phyloP scores from a whole-genome alignment of 1,140 invertebrate species.

The Drosophila azteca region DNA sequence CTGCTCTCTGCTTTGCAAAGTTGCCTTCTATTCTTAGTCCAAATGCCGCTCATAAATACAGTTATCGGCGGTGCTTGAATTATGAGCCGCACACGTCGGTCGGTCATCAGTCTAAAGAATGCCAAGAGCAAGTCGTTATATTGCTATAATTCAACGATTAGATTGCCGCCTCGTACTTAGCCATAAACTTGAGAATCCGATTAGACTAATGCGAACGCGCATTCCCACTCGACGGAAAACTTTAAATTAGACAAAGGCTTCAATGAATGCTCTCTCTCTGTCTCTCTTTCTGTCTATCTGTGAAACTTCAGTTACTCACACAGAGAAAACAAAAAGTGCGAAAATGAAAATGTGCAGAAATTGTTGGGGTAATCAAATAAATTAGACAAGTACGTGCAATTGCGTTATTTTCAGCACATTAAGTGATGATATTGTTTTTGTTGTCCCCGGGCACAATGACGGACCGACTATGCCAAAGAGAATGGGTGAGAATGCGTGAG shows the following conservation, averaged over 20 bases:
- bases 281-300: neutral
- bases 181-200: slow-evolving; percentile 43
- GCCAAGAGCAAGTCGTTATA: neutral
- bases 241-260: slow-evolving; percentile 26
- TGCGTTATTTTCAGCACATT: slow-evolving; percentile 77
- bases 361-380: slow-evolving; percentile 75
- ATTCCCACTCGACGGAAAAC: neutral
- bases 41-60: slow-evolving; percentile 19
- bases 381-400: slow-evolving; percentile 78
- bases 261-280: neutral
- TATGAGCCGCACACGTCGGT: slow-evolving; percentile 21
- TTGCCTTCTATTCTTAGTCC: neutral
- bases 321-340: neutral
- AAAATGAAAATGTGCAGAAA: slow-evolving; percentile 29
- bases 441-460: slow-evolving; percentile 30
- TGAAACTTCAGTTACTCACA: slow-evolving; percentile 4
- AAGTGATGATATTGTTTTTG: slow-evolving; percentile 58
- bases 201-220: slow-evolving; percentile 14
- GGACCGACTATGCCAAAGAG: slow-evolving; percentile 18
- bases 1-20: too few relatives aligned
- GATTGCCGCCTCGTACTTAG: slow-evolving; percentile 28
- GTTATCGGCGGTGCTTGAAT: slow-evolving; percentile 14
- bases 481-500: slow-evolving; percentile 24
- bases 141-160: slow-evolving; percentile 24
- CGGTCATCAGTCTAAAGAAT: too few relatives aligned